A percentile compares a stretch with the other conserved stretches of the same genome.
Evolutionary conservation across 2,113 vertebrate genomes (phyloP).

Genomic region (Gallinago undulata): DNA sequence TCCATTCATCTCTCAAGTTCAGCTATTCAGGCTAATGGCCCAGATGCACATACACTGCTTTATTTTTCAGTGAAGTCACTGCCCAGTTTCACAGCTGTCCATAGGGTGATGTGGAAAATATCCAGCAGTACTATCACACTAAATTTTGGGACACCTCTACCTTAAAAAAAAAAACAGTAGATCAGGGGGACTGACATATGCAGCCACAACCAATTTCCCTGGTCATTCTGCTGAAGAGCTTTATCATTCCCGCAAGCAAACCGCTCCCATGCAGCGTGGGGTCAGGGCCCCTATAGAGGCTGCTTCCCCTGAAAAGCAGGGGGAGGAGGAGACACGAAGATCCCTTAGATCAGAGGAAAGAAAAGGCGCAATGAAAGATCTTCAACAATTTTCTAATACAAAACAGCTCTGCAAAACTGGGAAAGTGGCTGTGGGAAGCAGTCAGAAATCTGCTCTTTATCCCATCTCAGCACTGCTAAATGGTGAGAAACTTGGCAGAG

Average conservation of each 20-base stretch:
- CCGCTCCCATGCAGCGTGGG: not conserved
- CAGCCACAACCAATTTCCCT: not conserved
- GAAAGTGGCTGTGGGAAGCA: slow-evolving; percentile 57
- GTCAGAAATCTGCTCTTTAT: slow-evolving; percentile 63
- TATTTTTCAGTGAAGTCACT: not conserved
- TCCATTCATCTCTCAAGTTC: not conserved
- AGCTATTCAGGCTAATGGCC: not conserved
- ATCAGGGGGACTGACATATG: not conserved
- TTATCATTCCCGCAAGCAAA: not conserved
- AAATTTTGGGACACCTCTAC: not conserved
- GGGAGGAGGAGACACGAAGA: not conserved
- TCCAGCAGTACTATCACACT: not conserved
- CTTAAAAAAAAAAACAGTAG: not conserved
- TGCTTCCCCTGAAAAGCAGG: not conserved
- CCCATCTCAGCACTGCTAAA: slow-evolving; percentile 45
- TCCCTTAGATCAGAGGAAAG: not conserved
- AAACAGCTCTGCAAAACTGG: slow-evolving; percentile 22
- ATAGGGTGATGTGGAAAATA: not conserved
- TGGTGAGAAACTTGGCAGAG: slow-evolving; percentile 63
- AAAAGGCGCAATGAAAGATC: not conserved
- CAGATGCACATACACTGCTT: not conserved
- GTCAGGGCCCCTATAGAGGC: not conserved
- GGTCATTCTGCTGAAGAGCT: not conserved
- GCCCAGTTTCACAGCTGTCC: not conserved
- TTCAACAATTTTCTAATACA: slow-evolving; percentile 34